Evolutionary conservation across 2,888 invertebrate species (phyloP).

Genomic region (Prenolepis imparis): DNA sequence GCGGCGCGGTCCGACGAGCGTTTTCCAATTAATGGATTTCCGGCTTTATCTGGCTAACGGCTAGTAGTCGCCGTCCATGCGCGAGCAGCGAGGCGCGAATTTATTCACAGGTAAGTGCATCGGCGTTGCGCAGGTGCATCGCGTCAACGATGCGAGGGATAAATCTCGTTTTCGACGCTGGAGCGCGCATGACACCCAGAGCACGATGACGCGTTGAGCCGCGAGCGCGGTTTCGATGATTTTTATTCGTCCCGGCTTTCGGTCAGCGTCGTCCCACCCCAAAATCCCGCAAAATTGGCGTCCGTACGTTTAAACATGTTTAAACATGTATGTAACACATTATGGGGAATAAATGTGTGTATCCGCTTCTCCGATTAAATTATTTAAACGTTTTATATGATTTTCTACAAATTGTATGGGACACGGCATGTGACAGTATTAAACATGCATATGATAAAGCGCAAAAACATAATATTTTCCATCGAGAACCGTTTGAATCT

Average conservation of each 20-base stretch:
- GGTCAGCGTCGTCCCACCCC: background rate
- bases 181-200: slow-evolving; percentile 50
- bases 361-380: slow-evolving; percentile 17
- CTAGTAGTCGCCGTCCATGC: slow-evolving; percentile 43
- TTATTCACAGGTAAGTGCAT: slow-evolving; percentile 70
- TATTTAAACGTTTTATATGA: slow-evolving; percentile 27
- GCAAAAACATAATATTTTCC: slow-evolving; percentile 49
- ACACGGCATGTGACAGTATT: slow-evolving; percentile 17
- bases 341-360: slow-evolving; percentile 43
- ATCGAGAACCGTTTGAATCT: slow-evolving; percentile 39
- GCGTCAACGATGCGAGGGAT: slow-evolving; percentile 52
- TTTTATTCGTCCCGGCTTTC: slow-evolving; percentile 45
- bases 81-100: slow-evolving; percentile 76
- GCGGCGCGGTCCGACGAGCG: slow-evolving; percentile 75
- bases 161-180: slow-evolving; percentile 53
- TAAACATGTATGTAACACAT: slow-evolving; percentile 14
- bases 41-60: slow-evolving; percentile 79
- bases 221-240: slow-evolving; percentile 53
- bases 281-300: slow-evolving; percentile 42
- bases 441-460: slow-evolving; percentile 43
- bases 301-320: background rate
- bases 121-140: slow-evolving; percentile 52
- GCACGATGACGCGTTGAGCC: slow-evolving; percentile 51
- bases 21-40: slow-evolving; percentile 85
- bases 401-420: slow-evolving; percentile 25